phyloP scores from a whole-genome alignment of 2,888 invertebrate genomes.

The Amphiduros pacificus region DNA sequence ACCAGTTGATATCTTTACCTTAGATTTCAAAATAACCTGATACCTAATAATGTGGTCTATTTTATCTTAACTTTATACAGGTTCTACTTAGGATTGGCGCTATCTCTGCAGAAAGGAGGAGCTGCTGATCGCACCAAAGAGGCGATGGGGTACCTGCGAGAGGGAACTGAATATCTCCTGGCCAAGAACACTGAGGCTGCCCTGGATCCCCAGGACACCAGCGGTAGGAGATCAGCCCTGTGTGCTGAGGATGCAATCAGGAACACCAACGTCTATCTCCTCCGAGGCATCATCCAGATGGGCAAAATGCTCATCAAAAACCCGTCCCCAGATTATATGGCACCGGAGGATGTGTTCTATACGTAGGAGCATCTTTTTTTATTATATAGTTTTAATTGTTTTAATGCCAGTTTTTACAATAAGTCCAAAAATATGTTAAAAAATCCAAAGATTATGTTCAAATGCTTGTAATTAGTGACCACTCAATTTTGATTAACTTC shows the following conservation, averaged over 20 bases:
- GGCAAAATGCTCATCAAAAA: conserved; percentile 41
- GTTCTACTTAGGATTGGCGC: conserved; percentile 54
- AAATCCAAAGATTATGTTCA: too few relatives aligned
- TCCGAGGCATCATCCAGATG: conserved; percentile 50
- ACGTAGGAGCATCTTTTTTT: conserved; percentile 38
- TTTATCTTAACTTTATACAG: conserved; percentile 29
- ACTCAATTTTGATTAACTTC: too few relatives aligned
- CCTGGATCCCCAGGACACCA: too few relatives aligned
- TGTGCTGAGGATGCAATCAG: conserved; percentile 39
- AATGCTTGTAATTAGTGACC: too few relatives aligned
- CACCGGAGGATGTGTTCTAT: conserved; percentile 47
- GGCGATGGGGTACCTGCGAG: conserved; percentile 44
- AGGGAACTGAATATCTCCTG: conserved; percentile 48
- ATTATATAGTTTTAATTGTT: neutral
- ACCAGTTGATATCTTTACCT: neutral
- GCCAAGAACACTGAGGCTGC: conserved; percentile 44
- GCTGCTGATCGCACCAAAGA: conserved; percentile 48
- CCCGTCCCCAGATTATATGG: conserved; percentile 43
- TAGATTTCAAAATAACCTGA: neutral
- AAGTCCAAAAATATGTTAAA: neutral
- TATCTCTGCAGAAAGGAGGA: conserved; percentile 49
- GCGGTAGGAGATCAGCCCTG: neutral
- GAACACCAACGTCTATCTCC: conserved; percentile 47
- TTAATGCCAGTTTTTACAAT: conserved; percentile 1
- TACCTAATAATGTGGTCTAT: neutral